phyloP scores from a whole-genome alignment of 2,797 vertebrate genomes.

The Sebastolobus alascanus region DNA sequence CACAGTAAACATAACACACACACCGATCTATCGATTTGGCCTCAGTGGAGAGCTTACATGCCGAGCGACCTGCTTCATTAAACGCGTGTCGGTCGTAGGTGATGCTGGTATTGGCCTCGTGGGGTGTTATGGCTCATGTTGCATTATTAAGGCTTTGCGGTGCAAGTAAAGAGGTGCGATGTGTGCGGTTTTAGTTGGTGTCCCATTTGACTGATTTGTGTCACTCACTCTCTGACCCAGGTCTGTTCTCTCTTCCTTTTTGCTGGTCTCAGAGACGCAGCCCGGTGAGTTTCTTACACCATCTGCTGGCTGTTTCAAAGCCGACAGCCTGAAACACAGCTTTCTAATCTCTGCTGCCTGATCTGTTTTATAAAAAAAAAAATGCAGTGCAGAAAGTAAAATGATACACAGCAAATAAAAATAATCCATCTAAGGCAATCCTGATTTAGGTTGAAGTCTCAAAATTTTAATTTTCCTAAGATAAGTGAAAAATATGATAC shows the following conservation, averaged over 20 bases:
- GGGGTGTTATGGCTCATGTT: constrained; percentile 53
- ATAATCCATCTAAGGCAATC: neutral
- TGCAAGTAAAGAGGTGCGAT: constrained; percentile 68
- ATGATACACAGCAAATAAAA: neutral
- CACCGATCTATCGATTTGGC: constrained; percentile 24
- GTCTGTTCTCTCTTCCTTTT: constrained; percentile 97
- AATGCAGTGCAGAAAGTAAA: constrained; percentile 3
- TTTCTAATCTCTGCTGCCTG: constrained; percentile 16
- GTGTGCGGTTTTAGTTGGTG: constrained; percentile 70
- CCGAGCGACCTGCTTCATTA: neutral
- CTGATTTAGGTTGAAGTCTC: neutral
- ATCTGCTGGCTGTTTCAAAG: constrained; percentile 62
- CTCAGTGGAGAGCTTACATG: neutral
- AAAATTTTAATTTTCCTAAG: neutral
- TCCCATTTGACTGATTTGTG: constrained; percentile 89
- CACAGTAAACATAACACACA: constrained; percentile 58
- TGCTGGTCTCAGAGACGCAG: constrained; percentile 98
- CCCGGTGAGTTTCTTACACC: constrained; percentile 91
- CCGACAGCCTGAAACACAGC: constrained; percentile 39
- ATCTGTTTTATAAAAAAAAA: neutral
- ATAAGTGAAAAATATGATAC: neutral
- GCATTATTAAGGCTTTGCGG: constrained; percentile 70
- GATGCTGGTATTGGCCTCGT: constrained; percentile 12
- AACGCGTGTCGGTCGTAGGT: neutral
- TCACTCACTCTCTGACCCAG: constrained; percentile 95